Conservation (phyloP, 2,888 invertebrate species). For the Theretra japonica region DNA sequence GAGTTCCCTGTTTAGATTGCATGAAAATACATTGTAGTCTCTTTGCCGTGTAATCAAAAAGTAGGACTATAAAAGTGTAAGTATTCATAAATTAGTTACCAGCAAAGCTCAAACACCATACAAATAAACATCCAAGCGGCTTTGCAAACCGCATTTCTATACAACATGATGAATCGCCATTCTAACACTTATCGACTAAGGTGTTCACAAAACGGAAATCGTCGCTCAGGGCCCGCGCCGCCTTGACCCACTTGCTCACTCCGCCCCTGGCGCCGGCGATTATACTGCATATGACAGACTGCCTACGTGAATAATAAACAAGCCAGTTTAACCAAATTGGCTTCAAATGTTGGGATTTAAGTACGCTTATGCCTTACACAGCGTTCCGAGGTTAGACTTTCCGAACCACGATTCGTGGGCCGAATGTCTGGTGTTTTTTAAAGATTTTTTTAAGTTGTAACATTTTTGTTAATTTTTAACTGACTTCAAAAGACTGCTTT, state of each 20-base stretch:
- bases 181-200: slow-evolving; percentile 19
- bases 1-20: too few species aligned
- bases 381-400: neutral
- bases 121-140: neutral
- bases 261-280: slow-evolving; percentile 20
- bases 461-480: too few species aligned
- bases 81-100: neutral
- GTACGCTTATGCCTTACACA: neutral
- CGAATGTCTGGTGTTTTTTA: neutral
- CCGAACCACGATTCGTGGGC: too few species aligned
- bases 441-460: too few species aligned
- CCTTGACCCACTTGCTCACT: slow-evolving; percentile 22
- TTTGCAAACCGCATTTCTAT: slow-evolving; percentile 19
- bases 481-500: too few species aligned
- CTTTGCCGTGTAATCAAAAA: too few species aligned
- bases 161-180: slow-evolving; percentile 21
- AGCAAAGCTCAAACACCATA: neutral
- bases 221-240: slow-evolving; percentile 19
- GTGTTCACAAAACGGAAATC: slow-evolving; percentile 24
- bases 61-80: too few species aligned
- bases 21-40: too few species aligned
- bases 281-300: slow-evolving; percentile 23
- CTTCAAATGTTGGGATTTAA: neutral
- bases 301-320: slow-evolving; percentile 4
- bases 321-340: neutral